Percentiles rank a stretch among this genome's conserved stretches.
Evolutionary conservation across 2,113 vertebrate species (phyloP).

Genomic region (Calyptomena viridis): DNA sequence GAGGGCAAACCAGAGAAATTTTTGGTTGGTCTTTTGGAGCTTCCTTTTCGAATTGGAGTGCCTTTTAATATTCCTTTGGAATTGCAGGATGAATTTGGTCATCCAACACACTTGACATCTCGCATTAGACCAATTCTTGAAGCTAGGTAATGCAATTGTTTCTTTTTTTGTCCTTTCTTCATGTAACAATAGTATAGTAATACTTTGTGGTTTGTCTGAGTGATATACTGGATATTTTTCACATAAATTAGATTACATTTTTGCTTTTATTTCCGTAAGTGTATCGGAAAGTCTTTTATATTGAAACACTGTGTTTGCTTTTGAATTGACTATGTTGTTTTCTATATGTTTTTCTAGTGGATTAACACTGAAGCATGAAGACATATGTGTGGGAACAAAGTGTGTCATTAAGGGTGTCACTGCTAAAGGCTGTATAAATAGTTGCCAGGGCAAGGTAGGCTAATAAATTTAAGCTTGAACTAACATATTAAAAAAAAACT

Average conservation of each 20-base stretch:
- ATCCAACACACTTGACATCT: slow-evolving; percentile 68
- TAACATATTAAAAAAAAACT: neutral
- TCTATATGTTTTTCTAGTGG: slow-evolving; percentile 70
- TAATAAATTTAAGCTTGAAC: neutral
- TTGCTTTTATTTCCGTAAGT: neutral
- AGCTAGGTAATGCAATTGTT: slow-evolving; percentile 71
- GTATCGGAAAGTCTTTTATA: neutral
- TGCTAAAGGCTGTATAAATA: slow-evolving; percentile 79
- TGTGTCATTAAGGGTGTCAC: slow-evolving; percentile 79
- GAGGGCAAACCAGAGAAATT: slow-evolving; percentile 85
- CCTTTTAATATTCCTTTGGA: slow-evolving; percentile 85
- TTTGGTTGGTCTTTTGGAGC: slow-evolving; percentile 63
- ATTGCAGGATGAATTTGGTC: slow-evolving; percentile 83
- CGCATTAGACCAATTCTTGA: slow-evolving; percentile 77
- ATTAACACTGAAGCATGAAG: slow-evolving; percentile 78
- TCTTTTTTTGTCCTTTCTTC: neutral
- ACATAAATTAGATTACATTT: neutral
- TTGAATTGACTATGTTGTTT: neutral
- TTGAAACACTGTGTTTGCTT: neutral
- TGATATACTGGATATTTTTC: neutral
- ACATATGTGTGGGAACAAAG: slow-evolving; percentile 54
- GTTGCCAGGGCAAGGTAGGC: slow-evolving; percentile 82
- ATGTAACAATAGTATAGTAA: neutral
- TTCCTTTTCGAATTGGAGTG: slow-evolving; percentile 78
- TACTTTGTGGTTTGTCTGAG: neutral